Base-by-base conservation (phyloP, 2,797 vertebrate species). In the Monodelphis domestica region DNA sequence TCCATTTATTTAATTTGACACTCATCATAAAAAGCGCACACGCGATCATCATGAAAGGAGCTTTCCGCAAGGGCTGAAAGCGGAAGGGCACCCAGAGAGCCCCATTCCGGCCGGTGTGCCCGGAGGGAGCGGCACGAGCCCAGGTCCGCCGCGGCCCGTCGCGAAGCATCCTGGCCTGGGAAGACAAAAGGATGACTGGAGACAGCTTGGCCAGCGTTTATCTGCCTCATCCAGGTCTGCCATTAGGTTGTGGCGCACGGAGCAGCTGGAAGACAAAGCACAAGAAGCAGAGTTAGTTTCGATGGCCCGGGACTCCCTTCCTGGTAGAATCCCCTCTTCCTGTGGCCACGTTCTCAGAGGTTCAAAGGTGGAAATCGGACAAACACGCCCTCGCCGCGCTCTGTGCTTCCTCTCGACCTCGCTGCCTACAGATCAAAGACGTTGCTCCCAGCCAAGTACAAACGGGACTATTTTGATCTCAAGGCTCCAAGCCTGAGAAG, bases 211-310 rank as follows among this genome's bases (percentile, higher is more conserved):
- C 97, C 97, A 97, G 95, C 59, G 89, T 89, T 97, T 97, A 92
- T 95, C 96, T 94, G 97, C 96, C 96, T 96, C 98, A 97, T 90
- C 94, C 94, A 96, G 96, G 97, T 98, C 97, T 90, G 94, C 96
- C 78, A 95, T 98, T 97, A 93, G 96, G 95, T 90, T 95, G 96
- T 97, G 97, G 98, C 90, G 94, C 95, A 96, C 96, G 97, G 94
- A 98, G 98, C 94, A 98, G 95, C 99, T 99, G 97, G 95, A 98
- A 98, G 98, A 94, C 94, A 97, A 97, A 97, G 89, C 91, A 95
- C 91, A 98, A 97, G 97, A 95, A 97, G 9, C 38, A 97, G 96
- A 96, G 92, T 30, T 55, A 97, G 97, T 51, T 92, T 94, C 89
- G 97, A 96, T 93, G 92, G 95, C 95, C 52, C 33, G 26, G 56